Evolutionary conservation across 2,797 vertebrate genomes (phyloP).

Genomic region (Sebastes wilsoni): DNA sequence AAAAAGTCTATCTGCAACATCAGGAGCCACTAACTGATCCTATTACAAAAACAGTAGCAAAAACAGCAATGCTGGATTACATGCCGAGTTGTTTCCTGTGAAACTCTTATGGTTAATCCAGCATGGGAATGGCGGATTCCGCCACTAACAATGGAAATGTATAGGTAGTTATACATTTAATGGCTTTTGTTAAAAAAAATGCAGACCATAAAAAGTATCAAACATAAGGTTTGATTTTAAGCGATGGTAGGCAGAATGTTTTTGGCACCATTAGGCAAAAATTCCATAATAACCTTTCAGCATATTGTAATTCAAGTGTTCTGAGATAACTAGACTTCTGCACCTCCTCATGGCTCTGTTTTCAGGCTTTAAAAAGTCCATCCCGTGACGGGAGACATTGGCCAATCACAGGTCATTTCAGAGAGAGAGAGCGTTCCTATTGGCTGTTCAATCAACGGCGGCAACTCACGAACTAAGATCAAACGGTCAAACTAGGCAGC

Average conservation of each 20-base stretch:
- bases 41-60: not conserved
- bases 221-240: not conserved
- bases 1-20: not conserved
- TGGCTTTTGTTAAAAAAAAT: not conserved
- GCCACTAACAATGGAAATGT: not conserved
- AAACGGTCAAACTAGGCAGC: no score
- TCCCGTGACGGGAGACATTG: no score
- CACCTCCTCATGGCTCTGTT: no score
- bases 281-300: no score
- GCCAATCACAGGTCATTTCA: no score
- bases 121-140: not conserved
- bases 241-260: not conserved
- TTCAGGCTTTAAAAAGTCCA: no score
- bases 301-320: no score
- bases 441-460: no score
- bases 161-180: not conserved
- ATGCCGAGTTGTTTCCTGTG: not conserved
- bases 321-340: no score
- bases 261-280: no score
- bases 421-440: no score
- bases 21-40: not conserved
- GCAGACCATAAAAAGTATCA: not conserved
- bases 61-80: not conserved
- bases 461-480: rapidly evolving
- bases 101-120: not conserved